Evolutionary conservation across 1,140 invertebrate species (phyloP).

Genomic region (Lethrus apterus): DNA sequence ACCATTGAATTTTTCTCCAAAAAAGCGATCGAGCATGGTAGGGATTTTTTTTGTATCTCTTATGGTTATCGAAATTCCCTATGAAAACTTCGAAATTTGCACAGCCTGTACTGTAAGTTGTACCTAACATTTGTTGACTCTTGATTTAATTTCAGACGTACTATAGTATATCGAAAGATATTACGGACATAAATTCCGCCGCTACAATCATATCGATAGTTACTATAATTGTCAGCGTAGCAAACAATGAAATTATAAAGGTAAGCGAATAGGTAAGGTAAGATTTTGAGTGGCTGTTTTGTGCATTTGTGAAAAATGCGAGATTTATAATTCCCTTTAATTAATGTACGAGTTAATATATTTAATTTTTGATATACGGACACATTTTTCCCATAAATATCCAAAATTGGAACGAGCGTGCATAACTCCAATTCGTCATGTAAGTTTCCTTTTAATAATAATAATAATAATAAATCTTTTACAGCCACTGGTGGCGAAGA

Average conservation of each 20-base stretch:
- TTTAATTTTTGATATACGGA: background rate
- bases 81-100: background rate
- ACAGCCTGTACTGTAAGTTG: background rate
- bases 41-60: background rate
- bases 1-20: background rate
- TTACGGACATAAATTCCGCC: constrained; percentile 55
- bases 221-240: constrained; percentile 60
- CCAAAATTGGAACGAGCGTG: background rate
- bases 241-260: constrained; percentile 77
- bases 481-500: constrained; percentile 67
- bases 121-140: background rate
- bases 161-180: constrained; percentile 52
- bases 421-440: no score
- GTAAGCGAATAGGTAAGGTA: constrained; percentile 39
- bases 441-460: no score
- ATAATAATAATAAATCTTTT: no score
- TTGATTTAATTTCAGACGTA: constrained; percentile 50
- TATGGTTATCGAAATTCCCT: background rate
- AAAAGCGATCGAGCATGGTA: background rate
- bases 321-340: no score
- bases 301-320: no score
- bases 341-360: no score
- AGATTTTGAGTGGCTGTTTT: no score
- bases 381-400: background rate
- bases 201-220: constrained; percentile 63